Evolutionary conservation across 1,140 invertebrate species (phyloP), one percentile per base, ranked within the genome.

Genomic region (Zaprionus lachaisei): DNA sequence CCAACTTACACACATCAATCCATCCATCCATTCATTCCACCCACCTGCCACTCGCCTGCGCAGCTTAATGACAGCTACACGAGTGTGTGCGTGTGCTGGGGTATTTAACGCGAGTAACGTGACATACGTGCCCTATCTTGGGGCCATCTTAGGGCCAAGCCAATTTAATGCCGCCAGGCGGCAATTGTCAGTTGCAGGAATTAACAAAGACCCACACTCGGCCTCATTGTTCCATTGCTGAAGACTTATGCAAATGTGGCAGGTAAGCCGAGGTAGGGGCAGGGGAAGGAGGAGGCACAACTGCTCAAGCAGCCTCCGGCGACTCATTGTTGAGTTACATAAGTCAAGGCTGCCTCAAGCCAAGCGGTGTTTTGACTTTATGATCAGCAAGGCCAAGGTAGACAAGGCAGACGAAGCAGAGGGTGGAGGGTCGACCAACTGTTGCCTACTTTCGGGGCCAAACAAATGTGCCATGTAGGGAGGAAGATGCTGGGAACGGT

Each of bases 51-150:
- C 12, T 11, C 20, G 70, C 31, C 58, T 78, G 69, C 51, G 63
- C 58, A 77, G 71, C 57, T 78, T 79, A 89, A 81, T 83, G 83
- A 75, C 83, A 83, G 83, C 69, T 77, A 31, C 63, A 28, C 28
- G n/a, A 15, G 34, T 24, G 20, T 51, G 20, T 70, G 28, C 37
- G 20, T 44, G 22, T 51, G 9, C 20, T 9, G 9, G 7, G 47
- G 47, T 24, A 51, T 51, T 51, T 51, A 51, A 51, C 47, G 17
- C 51, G 31, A 14, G 38, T 63, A 75, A 75, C 41, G 60, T 67
- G 72, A 38, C 77, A 81, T 69, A 84, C 84, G 84, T 89, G 84
- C 79, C 63, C 65, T 89, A 89, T 89, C 84, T 90, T 22, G 34
- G 28, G 20, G 26, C 54, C 73, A 76, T 72, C 68, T 51, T 51